Conservation (phyloP, 2,797 vertebrate genomes). For the Acipenser ruthenus region DNA sequence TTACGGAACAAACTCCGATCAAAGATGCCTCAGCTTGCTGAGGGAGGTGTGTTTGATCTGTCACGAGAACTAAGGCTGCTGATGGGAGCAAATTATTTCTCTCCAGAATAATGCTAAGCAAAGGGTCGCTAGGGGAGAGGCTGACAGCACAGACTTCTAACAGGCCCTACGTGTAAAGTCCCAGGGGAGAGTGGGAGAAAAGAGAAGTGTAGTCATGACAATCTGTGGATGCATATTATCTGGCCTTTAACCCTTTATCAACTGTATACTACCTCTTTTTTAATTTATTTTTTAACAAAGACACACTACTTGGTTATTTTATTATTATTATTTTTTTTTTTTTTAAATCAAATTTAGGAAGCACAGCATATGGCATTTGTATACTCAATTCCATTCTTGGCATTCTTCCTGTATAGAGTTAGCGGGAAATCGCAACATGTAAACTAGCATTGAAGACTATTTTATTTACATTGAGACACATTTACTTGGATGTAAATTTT, state of each 20-base stretch:
- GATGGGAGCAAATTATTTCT: slow-evolving; percentile 22
- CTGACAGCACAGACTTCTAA: slow-evolving; percentile 18
- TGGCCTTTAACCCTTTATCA: slow-evolving; percentile 16
- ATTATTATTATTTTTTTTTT: too few species aligned
- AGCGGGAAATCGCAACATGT: too few species aligned
- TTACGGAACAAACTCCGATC: slow-evolving; percentile 19
- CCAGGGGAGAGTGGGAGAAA: slow-evolving; percentile 12
- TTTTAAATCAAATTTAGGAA: too few species aligned
- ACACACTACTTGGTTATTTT: too few species aligned
- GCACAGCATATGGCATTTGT: too few species aligned
- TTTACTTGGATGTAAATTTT: too few species aligned
- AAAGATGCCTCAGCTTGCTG: slow-evolving; percentile 18
- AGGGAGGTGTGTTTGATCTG: slow-evolving; percentile 21
- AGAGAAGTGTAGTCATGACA: slow-evolving; percentile 19
- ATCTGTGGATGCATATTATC: slow-evolving; percentile 11
- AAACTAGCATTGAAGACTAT: too few species aligned
- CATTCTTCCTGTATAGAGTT: too few species aligned
- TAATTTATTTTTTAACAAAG: too few species aligned
- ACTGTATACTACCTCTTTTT: not conserved
- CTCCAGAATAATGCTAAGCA: slow-evolving; percentile 10
- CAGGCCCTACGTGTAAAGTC: slow-evolving; percentile 13
- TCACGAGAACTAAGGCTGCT: slow-evolving; percentile 18
- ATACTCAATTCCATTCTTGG: too few species aligned
- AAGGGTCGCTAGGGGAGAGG: slow-evolving; percentile 11
- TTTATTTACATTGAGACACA: too few species aligned